Evolutionary conservation across 1,140 invertebrate genomes (phyloP), one percentile per base, ranked within the genome.

Genomic region (Neocloeon triangulifer): DNA sequence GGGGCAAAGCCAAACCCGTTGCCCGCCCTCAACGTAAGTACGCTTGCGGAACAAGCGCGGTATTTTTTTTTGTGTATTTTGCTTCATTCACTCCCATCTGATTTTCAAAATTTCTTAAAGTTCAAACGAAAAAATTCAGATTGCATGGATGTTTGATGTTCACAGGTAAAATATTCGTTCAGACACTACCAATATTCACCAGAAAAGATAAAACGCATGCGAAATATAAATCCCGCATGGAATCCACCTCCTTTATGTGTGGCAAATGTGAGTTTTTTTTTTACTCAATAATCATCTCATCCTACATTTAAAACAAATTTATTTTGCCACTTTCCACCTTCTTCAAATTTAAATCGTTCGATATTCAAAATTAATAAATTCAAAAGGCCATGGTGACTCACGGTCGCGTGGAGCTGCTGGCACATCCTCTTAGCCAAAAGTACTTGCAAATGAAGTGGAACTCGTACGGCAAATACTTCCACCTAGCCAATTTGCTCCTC

Each of bases 391-490:
- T 82, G 78, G 76, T 82, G 1, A 58, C 59, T 8, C 71, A 79
- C 46, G 73, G 74, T 9, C 54, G 77, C 37, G 75, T 81, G 2
- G 76, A 81, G 46, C 51, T 82, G 7, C 48, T 82, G 20, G 74
- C 75, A 19, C 78, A 82, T 57, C 75, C 76, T 2, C 47, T 82
- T 3, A 78, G 72, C 39, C 75, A 79, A 45, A 81, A 80, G 52
- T 82, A 80, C 49, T 50, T 82, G 18, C 71, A 79, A 52, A 80
- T 79, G 73, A 82, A 82, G 55, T 82, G 78, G 78, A 74, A 80
- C 46, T 72, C 73, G 0, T 82, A 82, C 46, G 78, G 78, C 33
- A 79, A 80, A 58, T 80, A 81, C 45, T 77, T 79, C 46, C 77
- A 82, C 43, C 41, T 80, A 13, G 61, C 66, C 2, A 74, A 80